Base-by-base conservation (phyloP, 2,888 invertebrate species). In the Alloplasta piceator region DNA sequence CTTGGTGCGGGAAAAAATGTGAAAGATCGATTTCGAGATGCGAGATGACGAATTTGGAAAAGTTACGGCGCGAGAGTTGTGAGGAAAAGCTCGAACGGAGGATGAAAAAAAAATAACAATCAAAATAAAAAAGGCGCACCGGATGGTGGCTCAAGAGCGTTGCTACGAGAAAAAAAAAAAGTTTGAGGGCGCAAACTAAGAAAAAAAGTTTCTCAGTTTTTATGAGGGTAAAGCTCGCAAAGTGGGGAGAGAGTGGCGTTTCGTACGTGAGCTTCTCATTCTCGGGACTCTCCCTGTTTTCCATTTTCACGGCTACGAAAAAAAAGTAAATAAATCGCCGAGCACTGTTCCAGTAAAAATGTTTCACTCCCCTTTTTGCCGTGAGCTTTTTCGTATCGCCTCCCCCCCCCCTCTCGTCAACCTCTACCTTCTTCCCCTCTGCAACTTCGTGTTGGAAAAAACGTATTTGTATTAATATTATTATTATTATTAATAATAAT, bases 161-260 rank as follows among this genome's bases (percentile, higher is more conserved):
- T 48, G 77, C 60, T 68, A 10, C 14, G 60, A 68, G 67, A 41
- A 64, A 41, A 71, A 64, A 41, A 71, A n/a, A 38, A 10, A 76
- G 60, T 26, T 26, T 26, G 26, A 26, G 26, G 3, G 26, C 26
- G 26, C 26, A 41, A 66, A n/a, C 26, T 43, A 80, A 77, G 82
- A 82, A 77, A 76, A 76, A 80, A 86, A 86, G 81, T 87, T 86
- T 82, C 58, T 61, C 77, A 80, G 85, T 85, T 86, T 85, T 87
- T 84, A 83, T 78, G 79, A 79, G 66, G 78, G 76, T 84, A 85
- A 85, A 83, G 76, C 67, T 73, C 61, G 70, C 63, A 2, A 77
- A 48, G 26, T 26, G 38, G 38, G 43, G 12, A 64, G 14, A 64
- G 50, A 6, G 38, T 38, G 5, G 5, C 36, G 6, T 39, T 76